A percentile compares a stretch with the other conserved stretches of the same genome.
These are phyloP conservation scores for Pogonomyrmex californicus DNA, from an alignment of 1,140 invertebrate genomes.

Conservation along the genomic window DNA sequence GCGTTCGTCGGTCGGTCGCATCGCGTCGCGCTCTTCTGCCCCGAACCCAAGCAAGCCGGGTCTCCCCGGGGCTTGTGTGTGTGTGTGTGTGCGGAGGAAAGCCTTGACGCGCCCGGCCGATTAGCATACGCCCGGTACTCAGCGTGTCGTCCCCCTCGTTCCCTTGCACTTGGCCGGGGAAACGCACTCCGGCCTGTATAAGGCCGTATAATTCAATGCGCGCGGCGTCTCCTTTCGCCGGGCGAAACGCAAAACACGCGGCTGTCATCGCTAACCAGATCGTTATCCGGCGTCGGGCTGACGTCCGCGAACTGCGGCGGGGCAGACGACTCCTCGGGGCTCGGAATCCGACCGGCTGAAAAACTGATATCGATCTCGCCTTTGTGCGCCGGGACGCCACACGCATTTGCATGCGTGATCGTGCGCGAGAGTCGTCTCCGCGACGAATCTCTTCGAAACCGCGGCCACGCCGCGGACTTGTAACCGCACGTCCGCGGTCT, in stretches of 20 bases:
- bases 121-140: slow-evolving; percentile 68
- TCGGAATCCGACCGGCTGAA: slow-evolving; percentile 57
- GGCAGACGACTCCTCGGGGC: background rate
- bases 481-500: background rate
- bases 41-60: slow-evolving; percentile 61
- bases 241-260: slow-evolving; percentile 35
- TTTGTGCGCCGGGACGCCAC: slow-evolving; percentile 28
- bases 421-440: slow-evolving; percentile 21
- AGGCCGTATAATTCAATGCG: slow-evolving; percentile 76
- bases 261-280: slow-evolving; percentile 64
- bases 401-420: slow-evolving; percentile 48
- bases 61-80: slow-evolving; percentile 44
- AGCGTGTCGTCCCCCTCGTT: slow-evolving; percentile 46
- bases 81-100: slow-evolving; percentile 51
- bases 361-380: slow-evolving; percentile 60
- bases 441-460: slow-evolving; percentile 45
- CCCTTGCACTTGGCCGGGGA: background rate
- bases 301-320: slow-evolving; percentile 32
- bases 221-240: slow-evolving; percentile 41
- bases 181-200: slow-evolving; percentile 60
- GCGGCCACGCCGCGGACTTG: slow-evolving; percentile 2
- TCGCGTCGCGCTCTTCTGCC: slow-evolving; percentile 66
- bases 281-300: slow-evolving; percentile 49
- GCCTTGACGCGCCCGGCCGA: slow-evolving; percentile 70
- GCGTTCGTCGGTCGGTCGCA: slow-evolving; percentile 50